Evolutionary conservation across 2,797 vertebrate species (phyloP).

Genomic region (Platyrinchus mystaceus): DNA sequence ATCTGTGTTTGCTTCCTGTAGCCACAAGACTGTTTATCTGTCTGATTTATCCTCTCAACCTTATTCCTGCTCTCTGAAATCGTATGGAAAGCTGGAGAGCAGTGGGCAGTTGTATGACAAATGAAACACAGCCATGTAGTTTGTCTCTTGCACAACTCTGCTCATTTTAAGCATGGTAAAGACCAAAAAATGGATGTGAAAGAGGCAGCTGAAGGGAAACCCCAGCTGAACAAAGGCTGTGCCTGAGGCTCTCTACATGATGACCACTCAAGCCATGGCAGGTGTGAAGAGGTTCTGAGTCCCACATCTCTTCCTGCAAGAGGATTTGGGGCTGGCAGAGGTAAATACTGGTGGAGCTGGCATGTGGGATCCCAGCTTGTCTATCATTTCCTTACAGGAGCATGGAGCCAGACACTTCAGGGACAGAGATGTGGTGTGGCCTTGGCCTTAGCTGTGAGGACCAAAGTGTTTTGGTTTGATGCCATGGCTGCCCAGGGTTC

Average conservation of each 20-base stretch:
- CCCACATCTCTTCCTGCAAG: not conserved
- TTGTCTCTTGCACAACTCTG: not conserved
- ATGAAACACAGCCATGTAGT: not conserved
- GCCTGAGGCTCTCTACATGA: rapidly evolving
- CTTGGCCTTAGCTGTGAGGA: not conserved
- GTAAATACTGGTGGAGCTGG: not conserved
- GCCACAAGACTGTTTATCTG: not conserved
- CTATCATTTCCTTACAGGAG: rapidly evolving
- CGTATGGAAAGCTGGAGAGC: not conserved
- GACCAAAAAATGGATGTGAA: not conserved
- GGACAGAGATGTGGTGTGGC: not conserved
- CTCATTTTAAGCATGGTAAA: not conserved
- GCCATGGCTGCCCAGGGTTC: not conserved
- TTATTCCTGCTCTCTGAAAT: not conserved
- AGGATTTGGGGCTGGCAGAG: not conserved
- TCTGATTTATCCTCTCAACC: not conserved
- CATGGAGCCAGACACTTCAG: rapidly evolving
- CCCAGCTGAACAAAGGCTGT: not conserved
- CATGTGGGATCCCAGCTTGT: rapidly evolving
- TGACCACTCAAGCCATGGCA: rapidly evolving
- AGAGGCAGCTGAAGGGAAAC: not conserved
- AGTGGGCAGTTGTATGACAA: not conserved
- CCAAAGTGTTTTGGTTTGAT: not conserved
- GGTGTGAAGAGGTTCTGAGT: not conserved
- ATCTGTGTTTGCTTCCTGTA: not conserved